These are phyloP conservation scores for Euphonia xanthogaster DNA, from an alignment of 2,797 vertebrate genomes.

Conservation along the genomic window DNA sequence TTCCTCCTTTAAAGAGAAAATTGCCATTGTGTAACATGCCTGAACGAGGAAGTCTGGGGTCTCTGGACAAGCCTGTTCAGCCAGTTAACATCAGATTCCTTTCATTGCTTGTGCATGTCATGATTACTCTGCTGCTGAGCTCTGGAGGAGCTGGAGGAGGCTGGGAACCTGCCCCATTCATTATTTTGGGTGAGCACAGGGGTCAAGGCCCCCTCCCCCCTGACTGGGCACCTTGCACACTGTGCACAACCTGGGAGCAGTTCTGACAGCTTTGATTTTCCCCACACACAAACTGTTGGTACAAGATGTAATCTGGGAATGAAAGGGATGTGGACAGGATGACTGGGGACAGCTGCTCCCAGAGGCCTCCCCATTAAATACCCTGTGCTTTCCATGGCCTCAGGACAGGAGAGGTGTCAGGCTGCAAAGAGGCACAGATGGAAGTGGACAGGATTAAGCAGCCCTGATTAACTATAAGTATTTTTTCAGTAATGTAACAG, in stretches of 20 bases:
- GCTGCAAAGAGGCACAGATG: conserved; percentile 47
- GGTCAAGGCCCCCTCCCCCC: conserved; percentile 23
- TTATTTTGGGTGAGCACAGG: conserved; percentile 49
- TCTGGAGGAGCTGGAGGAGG: conserved; percentile 38
- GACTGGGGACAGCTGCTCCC: conserved; percentile 53
- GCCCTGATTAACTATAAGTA: conserved; percentile 64
- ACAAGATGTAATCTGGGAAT: conserved; percentile 54
- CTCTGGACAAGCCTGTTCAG: neutral
- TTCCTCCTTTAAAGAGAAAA: neutral
- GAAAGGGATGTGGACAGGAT: conserved; percentile 7
- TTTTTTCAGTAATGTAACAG: conserved; percentile 25
- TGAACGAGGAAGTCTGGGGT: neutral
- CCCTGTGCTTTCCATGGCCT: conserved; percentile 15
- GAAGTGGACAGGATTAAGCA: conserved; percentile 64
- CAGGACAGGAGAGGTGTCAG: conserved; percentile 37
- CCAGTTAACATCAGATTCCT: conserved; percentile 16
- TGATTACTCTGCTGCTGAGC: conserved; percentile 1
- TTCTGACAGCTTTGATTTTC: conserved; percentile 68
- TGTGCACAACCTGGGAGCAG: conserved; percentile 45
- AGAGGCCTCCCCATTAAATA: neutral
- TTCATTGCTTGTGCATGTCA: conserved; percentile 20
- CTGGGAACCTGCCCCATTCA: conserved; percentile 60
- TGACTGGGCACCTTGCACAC: conserved; percentile 67
- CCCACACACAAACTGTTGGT: conserved; percentile 67
- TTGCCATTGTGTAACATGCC: neutral